phyloP scores from a whole-genome alignment of 2,113 vertebrate genomes.

The Thamnaconus septentrionalis region DNA sequence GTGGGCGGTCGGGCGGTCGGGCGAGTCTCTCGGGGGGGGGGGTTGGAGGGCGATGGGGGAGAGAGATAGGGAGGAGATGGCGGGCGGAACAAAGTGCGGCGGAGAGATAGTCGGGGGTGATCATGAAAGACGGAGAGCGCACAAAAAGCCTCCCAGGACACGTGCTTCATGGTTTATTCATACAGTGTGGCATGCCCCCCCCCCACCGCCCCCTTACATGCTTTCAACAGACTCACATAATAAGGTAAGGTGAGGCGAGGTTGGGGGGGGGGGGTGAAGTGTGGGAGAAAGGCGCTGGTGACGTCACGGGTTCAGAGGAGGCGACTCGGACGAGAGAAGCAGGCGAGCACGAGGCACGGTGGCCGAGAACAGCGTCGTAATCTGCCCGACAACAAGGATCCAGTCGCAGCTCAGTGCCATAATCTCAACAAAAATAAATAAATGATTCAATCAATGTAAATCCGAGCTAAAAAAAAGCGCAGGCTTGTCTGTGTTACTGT shows the following conservation, averaged over 20 bases:
- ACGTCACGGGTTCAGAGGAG: no score
- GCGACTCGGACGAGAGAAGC: no score
- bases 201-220: slow-evolving; percentile 1
- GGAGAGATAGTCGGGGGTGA: not conserved
- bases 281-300: not conserved
- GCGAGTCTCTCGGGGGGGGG: slow-evolving; percentile 40
- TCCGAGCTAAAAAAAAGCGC: no score
- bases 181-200: not conserved
- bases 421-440: no score
- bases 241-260: not conserved
- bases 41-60: slow-evolving; percentile 7
- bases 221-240: not conserved
- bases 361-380: no score
- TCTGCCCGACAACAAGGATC: no score
- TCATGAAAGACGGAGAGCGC: not conserved
- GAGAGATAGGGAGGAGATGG: slow-evolving; percentile 2
- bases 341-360: no score
- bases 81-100: not conserved
- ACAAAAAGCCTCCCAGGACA: not conserved
- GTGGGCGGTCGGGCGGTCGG: slow-evolving; percentile 41
- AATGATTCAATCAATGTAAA: no score
- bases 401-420: no score
- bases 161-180: slow-evolving; percentile 30
- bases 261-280: not conserved
- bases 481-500: no score